Conservation (phyloP, 2,888 invertebrate genomes). For the Heliconius charithonia region DNA sequence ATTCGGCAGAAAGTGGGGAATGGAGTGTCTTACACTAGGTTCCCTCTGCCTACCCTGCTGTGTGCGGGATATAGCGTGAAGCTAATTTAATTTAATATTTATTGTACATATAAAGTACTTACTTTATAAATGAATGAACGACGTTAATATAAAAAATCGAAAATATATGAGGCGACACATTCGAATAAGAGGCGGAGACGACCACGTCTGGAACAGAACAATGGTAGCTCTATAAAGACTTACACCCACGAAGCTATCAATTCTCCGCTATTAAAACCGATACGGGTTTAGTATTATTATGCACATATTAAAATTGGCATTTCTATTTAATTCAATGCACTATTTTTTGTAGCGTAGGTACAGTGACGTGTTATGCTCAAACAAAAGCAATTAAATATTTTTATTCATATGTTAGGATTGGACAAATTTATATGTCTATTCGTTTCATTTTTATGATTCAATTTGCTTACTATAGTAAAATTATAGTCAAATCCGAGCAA, state of each 20-base stretch:
- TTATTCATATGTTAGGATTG: not conserved
- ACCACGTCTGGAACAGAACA: slow-evolving; percentile 34
- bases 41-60: no score
- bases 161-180: slow-evolving; percentile 23
- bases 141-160: not conserved
- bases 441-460: not conserved
- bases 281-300: slow-evolving; percentile 18
- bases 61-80: no score
- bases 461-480: not conserved
- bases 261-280: slow-evolving; percentile 1
- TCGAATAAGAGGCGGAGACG: slow-evolving; percentile 27
- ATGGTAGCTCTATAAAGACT: slow-evolving; percentile 24
- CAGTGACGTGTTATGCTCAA: slow-evolving; percentile 3
- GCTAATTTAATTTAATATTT: no score
- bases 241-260: slow-evolving; percentile 28
- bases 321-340: not conserved
- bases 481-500: not conserved
- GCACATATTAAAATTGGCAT: slow-evolving; percentile 18
- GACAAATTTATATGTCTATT: not conserved
- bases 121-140: not conserved
- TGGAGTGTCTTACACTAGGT: no score
- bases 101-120: not conserved
- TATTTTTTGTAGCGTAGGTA: not conserved
- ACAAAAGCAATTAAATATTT: slow-evolving; percentile 6
- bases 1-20: no score